A percentile compares a stretch with the other conserved stretches of the same genome.
Conservation (phyloP, 2,113 vertebrate genomes). For the Isurus oxyrinchus region DNA sequence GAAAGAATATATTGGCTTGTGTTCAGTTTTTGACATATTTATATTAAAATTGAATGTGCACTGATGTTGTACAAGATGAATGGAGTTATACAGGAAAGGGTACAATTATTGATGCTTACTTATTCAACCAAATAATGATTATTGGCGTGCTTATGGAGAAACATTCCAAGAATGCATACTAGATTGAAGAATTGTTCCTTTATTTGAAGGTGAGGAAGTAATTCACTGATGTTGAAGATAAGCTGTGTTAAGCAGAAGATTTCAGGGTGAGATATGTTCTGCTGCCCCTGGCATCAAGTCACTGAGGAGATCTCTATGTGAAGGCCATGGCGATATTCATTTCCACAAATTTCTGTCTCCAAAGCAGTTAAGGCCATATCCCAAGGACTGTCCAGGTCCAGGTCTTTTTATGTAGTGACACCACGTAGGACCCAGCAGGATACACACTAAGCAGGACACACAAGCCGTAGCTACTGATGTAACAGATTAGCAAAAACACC, state of each 20-base stretch:
- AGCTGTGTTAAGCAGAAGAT: not conserved
- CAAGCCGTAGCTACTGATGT: not conserved
- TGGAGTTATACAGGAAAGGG: not conserved
- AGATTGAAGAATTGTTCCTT: not conserved
- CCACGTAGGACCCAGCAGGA: not conserved
- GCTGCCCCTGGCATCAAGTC: not conserved
- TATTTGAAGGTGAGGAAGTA: not conserved
- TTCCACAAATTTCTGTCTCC: not conserved
- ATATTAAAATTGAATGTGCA: not conserved
- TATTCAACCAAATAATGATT: not conserved
- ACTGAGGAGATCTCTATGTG: slow-evolving; percentile 2
- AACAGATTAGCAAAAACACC: not conserved
- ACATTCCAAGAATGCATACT: not conserved
- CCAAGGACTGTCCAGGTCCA: not conserved
- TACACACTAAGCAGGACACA: not conserved
- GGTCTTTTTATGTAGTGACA: not conserved
- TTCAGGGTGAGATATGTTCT: too few species aligned
- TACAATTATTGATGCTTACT: not conserved
- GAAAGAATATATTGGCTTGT: not conserved
- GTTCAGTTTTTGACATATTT: not conserved
- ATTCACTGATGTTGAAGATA: not conserved
- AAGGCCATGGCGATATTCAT: not conserved
- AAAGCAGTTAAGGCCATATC: not conserved
- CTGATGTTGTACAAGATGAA: not conserved
- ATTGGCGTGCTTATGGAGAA: not conserved